Evolutionary conservation across 2,113 vertebrate species (phyloP).

Genomic region (Jaculus jaculus): DNA sequence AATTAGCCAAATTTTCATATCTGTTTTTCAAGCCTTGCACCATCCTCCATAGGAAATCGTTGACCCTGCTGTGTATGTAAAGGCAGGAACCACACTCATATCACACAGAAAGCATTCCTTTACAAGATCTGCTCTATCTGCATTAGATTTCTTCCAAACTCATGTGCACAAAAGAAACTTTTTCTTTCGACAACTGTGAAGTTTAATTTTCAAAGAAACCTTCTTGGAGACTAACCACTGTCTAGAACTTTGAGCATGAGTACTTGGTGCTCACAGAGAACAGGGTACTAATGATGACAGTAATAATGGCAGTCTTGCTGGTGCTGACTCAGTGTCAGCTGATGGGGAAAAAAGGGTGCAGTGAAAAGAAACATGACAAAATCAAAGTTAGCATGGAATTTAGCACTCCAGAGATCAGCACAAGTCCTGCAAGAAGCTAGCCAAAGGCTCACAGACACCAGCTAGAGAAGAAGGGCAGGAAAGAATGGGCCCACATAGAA

Average conservation of each 20-base stretch:
- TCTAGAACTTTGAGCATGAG: not conserved
- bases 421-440: not conserved
- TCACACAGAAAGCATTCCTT: not conserved
- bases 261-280: not conserved
- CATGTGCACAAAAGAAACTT: not conserved
- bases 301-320: not conserved
- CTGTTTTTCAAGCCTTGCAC: too few relatives aligned
- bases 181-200: not conserved
- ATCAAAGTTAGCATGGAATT: not conserved
- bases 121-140: not conserved
- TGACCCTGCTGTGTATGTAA: too few relatives aligned
- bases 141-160: not conserved
- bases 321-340: fast-evolving
- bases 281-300: not conserved
- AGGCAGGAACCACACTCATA: too few relatives aligned
- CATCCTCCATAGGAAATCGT: too few relatives aligned
- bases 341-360: not conserved
- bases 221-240: not conserved
- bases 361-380: not conserved
- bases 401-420: not conserved
- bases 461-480: not conserved
- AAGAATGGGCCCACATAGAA: too few relatives aligned
- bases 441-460: not conserved
- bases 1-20: too few relatives aligned
- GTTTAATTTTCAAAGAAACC: not conserved